Conservation (phyloP, 2,113 vertebrate genomes). For the Nothobranchius kuhntae region DNA sequence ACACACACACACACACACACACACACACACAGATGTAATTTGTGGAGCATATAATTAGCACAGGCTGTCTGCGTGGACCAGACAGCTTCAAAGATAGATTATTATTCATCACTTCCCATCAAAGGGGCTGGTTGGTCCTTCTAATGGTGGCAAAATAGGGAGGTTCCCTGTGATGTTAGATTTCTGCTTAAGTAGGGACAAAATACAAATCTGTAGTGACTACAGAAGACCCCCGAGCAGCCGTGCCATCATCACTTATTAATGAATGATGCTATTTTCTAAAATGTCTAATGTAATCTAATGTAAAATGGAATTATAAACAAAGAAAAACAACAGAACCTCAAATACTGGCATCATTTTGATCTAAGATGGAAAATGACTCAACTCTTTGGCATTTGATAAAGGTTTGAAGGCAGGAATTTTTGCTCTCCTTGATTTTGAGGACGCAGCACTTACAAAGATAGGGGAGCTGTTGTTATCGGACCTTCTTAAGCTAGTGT, state of each 20-base stretch:
- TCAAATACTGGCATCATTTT: constrained; percentile 8
- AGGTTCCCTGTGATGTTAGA: neutral
- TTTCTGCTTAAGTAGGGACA: neutral
- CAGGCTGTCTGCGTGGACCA: constrained; percentile 6
- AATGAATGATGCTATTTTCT: neutral
- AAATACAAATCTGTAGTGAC: neutral
- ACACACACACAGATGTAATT: constrained; percentile 8
- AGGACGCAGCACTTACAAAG: constrained; percentile 31
- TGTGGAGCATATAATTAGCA: constrained; percentile 11
- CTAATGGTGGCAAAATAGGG: neutral
- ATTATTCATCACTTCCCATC: constrained; percentile 9
- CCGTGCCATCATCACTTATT: neutral
- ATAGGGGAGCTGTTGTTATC: constrained; percentile 24
- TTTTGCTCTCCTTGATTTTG: constrained; percentile 23
- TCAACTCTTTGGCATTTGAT: constrained; percentile 64
- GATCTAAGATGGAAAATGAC: constrained; percentile 19
- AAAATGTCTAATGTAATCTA: neutral
- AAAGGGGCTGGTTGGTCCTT: neutral
- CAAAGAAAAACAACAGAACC: constrained; percentile 7
- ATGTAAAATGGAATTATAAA: neutral
- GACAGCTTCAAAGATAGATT: constrained; percentile 12
- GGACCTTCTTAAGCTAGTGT: constrained; percentile 4
- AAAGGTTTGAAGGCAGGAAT: constrained; percentile 38
- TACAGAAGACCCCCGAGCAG: neutral
- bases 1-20: constrained; percentile 9